Base-by-base conservation (phyloP, 2,797 vertebrate genomes). In the Lithobates sylvaticus region DNA sequence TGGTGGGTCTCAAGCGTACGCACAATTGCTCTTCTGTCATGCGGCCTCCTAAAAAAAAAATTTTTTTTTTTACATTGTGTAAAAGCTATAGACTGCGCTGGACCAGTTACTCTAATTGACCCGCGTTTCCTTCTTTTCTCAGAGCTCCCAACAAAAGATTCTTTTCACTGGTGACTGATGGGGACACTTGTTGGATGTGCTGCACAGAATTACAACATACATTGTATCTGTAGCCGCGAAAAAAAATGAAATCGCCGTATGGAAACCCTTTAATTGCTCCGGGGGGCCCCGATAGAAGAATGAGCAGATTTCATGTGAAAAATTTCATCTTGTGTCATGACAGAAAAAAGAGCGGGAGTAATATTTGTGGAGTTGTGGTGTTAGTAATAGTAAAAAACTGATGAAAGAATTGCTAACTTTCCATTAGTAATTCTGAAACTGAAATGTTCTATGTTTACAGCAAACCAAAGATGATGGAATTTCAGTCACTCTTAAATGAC, bases 1-100 rank as follows among this genome's bases (percentile, higher is more conserved):
- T 87, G 86, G 86, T 84, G 71, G 72, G 76, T 84, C 86, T 87
- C 81, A 84, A 76, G 73, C 71, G 7, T 65, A 50, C 44, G 54
- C 39, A 84, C 76, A 87, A 87, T 84, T 39, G 42, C 72, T 79
- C 65, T 69, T 84, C 76, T 84, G 71, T 87, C 76, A 75, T 83
- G 67, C 39, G 76, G 86, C 83, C 69, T 79, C 44, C 34, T 42
- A 34, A 80, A 80, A 76, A 29, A 65, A 84, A 64, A n/a, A n/a
- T n/a, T 32, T 32, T 32, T 32, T 84, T 83, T 87, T 83, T 87
- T 83, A 39, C 71, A 54, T 26, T 27, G 34, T 61, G 50, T 44
- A 80, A 75, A 87, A 76, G 76, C 81, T 70, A 80, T 64, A 76
- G 76, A 74, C 81, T 78, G 65, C 16, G 27, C 67, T 64, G 58